Conservation (phyloP, 35 echinoderm and acorn worm species). For the Heliocidaris tuberculata region DNA sequence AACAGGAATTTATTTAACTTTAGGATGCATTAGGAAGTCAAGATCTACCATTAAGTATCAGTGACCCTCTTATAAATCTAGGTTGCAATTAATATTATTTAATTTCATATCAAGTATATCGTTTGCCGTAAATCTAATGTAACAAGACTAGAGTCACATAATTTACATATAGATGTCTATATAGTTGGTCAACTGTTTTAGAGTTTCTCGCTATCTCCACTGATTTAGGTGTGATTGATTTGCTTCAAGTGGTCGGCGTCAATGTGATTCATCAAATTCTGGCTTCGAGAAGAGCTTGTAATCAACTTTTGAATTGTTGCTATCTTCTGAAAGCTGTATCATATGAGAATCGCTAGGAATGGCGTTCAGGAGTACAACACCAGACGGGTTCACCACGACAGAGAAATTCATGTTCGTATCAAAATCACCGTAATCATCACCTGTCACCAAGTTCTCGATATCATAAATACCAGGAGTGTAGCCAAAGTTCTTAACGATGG, state of each 20-base stretch:
- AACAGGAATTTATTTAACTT: too few species aligned
- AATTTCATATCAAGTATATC: too few species aligned
- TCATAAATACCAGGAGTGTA: slow-evolving; percentile 61
- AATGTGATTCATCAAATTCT: not conserved
- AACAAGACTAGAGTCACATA: too few species aligned
- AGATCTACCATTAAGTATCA: too few species aligned
- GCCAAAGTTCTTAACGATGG: slow-evolving; percentile 49
- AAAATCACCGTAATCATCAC: slow-evolving; percentile 55
- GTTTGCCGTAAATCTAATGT: too few species aligned
- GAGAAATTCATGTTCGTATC: slow-evolving; percentile 64
- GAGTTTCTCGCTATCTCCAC: not conserved
- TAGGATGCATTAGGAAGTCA: too few species aligned
- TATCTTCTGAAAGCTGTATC: not conserved
- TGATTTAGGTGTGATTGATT: not conserved
- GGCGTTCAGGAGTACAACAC: slow-evolving; percentile 56
- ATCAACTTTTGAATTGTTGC: not conserved
- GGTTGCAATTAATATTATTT: too few species aligned
- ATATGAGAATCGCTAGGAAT: slow-evolving; percentile 52
- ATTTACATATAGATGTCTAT: not conserved
- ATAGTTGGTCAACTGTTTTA: not conserved
- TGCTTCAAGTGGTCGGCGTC: not conserved
- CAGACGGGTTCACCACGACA: slow-evolving; percentile 56
- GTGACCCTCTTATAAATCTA: too few species aligned
- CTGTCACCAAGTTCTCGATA: slow-evolving; percentile 49
- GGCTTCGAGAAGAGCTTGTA: not conserved